Percentiles rank a stretch among this genome's conserved stretches.
Conservation (phyloP, 2,113 vertebrate species). For the Chroicocephalus ridibundus region DNA sequence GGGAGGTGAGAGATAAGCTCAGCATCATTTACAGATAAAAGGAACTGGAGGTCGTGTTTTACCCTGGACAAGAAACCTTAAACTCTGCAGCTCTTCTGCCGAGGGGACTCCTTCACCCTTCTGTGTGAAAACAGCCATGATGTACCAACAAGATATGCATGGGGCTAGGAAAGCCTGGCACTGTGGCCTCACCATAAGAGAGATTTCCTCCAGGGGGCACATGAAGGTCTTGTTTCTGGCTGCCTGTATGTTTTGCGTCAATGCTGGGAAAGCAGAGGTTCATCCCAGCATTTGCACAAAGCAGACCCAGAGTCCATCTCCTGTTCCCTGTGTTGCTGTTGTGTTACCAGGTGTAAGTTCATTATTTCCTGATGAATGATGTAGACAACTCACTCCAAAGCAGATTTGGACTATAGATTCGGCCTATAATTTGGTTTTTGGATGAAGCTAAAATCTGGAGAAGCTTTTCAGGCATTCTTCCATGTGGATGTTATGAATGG, state of each 20-base stretch:
- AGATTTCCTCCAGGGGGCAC: neutral
- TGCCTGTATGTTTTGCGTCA: neutral
- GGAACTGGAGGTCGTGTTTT: neutral
- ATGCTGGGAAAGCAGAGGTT: neutral
- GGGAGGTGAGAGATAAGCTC: neutral
- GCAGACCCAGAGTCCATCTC: neutral
- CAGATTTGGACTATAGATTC: neutral
- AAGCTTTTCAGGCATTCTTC: neutral
- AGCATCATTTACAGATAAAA: neutral
- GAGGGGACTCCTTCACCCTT: neutral
- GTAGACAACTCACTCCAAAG: neutral
- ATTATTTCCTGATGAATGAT: neutral
- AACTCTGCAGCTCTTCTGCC: neutral
- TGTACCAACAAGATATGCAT: rapidly evolving
- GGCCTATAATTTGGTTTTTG: neutral
- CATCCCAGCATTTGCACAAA: neutral
- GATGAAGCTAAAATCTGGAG: neutral
- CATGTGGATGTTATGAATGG: neutral
- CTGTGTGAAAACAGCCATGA: neutral
- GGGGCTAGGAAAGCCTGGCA: neutral
- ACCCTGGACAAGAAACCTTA: neutral
- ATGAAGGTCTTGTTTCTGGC: neutral
- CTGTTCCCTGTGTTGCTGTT: neutral
- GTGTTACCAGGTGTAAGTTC: neutral
- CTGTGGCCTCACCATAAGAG: neutral